Evolutionary conservation across 2,888 invertebrate species (phyloP).

Genomic region (Polietes domitor): DNA sequence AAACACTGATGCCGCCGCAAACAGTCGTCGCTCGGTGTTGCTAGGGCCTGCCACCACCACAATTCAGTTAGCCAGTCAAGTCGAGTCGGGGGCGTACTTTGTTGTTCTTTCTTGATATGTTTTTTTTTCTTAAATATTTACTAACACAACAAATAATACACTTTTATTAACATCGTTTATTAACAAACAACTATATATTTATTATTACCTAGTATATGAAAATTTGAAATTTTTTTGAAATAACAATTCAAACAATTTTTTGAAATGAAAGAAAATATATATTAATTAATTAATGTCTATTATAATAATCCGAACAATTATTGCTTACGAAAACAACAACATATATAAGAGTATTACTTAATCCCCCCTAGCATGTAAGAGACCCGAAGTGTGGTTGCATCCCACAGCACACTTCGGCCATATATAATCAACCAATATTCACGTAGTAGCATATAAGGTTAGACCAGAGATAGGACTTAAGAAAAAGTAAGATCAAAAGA

Average conservation of each 20-base stretch:
- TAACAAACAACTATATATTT: constrained; percentile 26
- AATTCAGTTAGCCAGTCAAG: background rate
- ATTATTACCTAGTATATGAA: constrained; percentile 39
- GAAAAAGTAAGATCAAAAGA: constrained; percentile 4
- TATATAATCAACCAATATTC: constrained; percentile 25
- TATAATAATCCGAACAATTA: constrained; percentile 65
- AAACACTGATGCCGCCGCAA: too few relatives aligned
- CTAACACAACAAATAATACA: constrained; percentile 23
- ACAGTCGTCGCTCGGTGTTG: too few relatives aligned
- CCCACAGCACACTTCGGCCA: background rate
- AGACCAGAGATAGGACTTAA: background rate
- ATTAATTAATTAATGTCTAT: constrained; percentile 52
- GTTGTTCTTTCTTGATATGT: background rate
- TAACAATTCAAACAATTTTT: background rate
- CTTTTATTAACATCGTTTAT: constrained; percentile 26
- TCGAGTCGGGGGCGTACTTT: background rate
- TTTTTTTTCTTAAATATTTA: background rate
- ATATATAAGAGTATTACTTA: constrained; percentile 34
- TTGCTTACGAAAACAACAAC: constrained; percentile 63
- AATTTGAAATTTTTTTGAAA: constrained; percentile 36
- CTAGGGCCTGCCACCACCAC: too few relatives aligned
- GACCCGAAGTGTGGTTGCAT: background rate
- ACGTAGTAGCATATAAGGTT: constrained; percentile 11
- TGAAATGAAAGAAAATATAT: constrained; percentile 47
- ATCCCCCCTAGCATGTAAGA: constrained; percentile 5